A percentile compares a stretch with the other conserved stretches of the same genome.
These are phyloP conservation scores for Cistogaster globosa DNA, from an alignment of 2,888 invertebrate genomes.

Conservation along the genomic window DNA sequence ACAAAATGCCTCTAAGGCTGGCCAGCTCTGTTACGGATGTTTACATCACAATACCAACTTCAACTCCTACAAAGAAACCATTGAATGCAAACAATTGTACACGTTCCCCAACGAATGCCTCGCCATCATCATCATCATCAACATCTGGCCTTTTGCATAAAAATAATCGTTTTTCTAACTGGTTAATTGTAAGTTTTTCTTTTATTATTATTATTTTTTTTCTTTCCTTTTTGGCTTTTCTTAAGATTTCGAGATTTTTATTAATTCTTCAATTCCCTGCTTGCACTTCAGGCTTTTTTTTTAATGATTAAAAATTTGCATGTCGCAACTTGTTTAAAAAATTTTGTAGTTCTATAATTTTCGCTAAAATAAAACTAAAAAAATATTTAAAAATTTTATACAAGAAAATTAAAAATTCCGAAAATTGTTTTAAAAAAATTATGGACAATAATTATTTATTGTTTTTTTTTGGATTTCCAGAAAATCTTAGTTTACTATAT, in stretches of 20 bases:
- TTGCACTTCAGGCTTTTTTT: not conserved
- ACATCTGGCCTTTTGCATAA: slow-evolving; percentile 63
- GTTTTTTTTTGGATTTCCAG: no score
- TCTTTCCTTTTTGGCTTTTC: not conserved
- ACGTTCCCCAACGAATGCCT: slow-evolving; percentile 27
- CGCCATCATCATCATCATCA: slow-evolving; percentile 40
- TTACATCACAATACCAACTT: slow-evolving; percentile 53
- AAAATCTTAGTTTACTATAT: no score
- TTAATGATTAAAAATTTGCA: not conserved
- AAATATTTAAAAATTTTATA: no score
- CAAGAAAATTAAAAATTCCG: no score
- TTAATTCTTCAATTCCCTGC: not conserved
- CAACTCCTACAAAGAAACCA: slow-evolving; percentile 48
- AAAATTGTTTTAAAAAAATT: no score
- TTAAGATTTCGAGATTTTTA: no score
- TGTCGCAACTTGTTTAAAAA: not conserved
- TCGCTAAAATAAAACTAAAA: not conserved
- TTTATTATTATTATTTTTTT: not conserved
- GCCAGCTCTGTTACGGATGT: slow-evolving; percentile 49
- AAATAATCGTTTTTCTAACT: slow-evolving; percentile 59
- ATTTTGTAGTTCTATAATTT: no score
- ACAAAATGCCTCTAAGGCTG: slow-evolving; percentile 63
- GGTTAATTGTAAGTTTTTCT: slow-evolving; percentile 67
- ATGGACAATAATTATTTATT: no score
- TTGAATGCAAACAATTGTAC: slow-evolving; percentile 31